phyloP scores from a whole-genome alignment of 2,888 invertebrate species.

The Serrognathus titanus region DNA sequence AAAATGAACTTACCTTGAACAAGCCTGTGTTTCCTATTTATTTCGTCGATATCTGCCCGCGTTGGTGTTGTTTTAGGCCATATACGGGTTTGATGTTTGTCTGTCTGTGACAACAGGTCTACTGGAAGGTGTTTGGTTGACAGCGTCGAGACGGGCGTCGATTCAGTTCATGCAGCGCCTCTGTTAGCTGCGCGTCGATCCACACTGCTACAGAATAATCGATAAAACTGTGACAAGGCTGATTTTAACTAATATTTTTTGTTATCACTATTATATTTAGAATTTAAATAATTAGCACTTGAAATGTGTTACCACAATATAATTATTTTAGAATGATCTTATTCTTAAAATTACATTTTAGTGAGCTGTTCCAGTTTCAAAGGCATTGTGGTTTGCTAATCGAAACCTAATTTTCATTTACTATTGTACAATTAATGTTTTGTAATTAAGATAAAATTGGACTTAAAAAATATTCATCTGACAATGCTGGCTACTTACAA shows the following conservation, averaged over 20 bases:
- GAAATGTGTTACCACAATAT: no score
- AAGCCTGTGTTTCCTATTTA: conserved; percentile 2
- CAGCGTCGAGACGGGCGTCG: conserved; percentile 28
- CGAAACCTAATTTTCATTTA: no score
- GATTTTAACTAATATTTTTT: neutral
- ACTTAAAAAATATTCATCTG: no score
- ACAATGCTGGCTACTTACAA: no score
- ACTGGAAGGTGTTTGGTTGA: conserved; percentile 21
- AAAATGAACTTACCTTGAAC: neutral
- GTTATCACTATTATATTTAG: no score
- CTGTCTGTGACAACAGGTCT: conserved; percentile 29
- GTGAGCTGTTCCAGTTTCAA: no score
- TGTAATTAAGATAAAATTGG: no score
- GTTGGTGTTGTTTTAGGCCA: conserved; percentile 18
- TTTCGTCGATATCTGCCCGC: neutral
- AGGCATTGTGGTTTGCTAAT: no score
- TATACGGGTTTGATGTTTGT: conserved; percentile 21
- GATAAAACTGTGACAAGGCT: neutral
- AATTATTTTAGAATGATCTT: no score
- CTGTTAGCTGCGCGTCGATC: conserved; percentile 5
- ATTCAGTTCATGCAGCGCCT: conserved; percentile 20
- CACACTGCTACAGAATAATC: neutral
- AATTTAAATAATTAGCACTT: no score
- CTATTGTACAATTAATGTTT: no score
- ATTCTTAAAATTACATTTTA: no score